These are phyloP conservation scores for Oreotragus oreotragus DNA, from an alignment of 2,113 vertebrate genomes.

Conservation along the genomic window DNA sequence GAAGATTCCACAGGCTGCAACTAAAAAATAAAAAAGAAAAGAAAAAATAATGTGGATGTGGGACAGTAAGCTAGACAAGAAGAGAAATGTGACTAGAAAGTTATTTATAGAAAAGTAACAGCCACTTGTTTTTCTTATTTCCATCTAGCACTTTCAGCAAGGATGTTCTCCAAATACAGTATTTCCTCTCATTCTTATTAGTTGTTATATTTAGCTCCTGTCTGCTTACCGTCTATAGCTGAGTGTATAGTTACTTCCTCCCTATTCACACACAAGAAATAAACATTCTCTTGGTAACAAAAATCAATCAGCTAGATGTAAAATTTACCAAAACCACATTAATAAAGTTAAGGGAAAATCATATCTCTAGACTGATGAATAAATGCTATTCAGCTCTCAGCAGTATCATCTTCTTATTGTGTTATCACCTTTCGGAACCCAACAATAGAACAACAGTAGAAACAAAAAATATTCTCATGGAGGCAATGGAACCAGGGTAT, in stretches of 20 bases:
- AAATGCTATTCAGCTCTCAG: neutral
- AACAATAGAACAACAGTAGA: neutral
- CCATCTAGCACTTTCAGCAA: neutral
- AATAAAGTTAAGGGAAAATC: neutral
- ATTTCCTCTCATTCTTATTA: neutral
- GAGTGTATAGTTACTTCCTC: neutral
- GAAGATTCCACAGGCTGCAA: neutral
- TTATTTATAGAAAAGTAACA: slow-evolving; percentile 25
- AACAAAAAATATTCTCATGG: neutral
- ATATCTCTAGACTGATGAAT: neutral
- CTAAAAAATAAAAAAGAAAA: neutral
- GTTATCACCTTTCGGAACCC: neutral
- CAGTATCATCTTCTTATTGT: neutral
- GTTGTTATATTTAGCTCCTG: neutral
- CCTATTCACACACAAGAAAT: neutral
- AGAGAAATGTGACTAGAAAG: neutral
- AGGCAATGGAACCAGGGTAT: neutral
- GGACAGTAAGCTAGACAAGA: neutral
- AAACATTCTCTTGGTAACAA: neutral
- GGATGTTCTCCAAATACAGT: neutral
- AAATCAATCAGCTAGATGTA: neutral
- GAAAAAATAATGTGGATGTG: neutral
- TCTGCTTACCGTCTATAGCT: neutral
- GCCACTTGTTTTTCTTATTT: neutral
- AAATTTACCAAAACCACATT: slow-evolving; percentile 25